Base-by-base conservation (phyloP, 2,113 vertebrate species). In the Marcusenius ussheri region DNA sequence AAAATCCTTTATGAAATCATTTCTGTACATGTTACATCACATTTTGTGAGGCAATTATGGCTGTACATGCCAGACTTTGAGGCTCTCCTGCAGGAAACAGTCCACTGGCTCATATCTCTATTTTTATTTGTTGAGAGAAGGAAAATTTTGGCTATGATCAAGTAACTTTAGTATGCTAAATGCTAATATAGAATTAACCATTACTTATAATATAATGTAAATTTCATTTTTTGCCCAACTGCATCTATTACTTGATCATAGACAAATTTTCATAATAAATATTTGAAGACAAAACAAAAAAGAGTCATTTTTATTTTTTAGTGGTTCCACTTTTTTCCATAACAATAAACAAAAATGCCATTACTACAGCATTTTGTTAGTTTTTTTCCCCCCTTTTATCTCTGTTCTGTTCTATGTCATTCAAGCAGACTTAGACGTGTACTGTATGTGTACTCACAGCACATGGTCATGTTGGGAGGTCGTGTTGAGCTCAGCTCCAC, bases 401-500 rank as follows among this genome's bases (percentile, higher is more conserved):
- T 50, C 42, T 27, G 45, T 50, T 80, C 74, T 42, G 74, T 39
- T 42, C 13, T 49, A 27, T 66, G 45, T 49, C 27, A 56, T 56
- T 45, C 88, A 83, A 53, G 8, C 31, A 80, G 83, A 42, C 47
- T 8, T 47, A 80, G 66, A 51, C 24, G 24, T n/a, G n/a, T n/a
- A n/a, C n/a, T 8, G 58, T 46, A 70, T 42, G 83, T 50, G 56
- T 31, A 21, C 45, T 13, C 35, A 31, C 8, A 58, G 27, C 21
- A 27, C 35, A 31, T 11, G 21, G 31, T 84, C 89, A 90, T 85
- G 83, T 21, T 91, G 87, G 89, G 89, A 91, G 91, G 89, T 93
- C 91, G 83, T 88, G 87, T 90, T 35, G 80, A 53, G 88, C 56
- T 24, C 88, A 10, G 49, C 83, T 80, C 5, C 42, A 53, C 13